Base-by-base conservation (phyloP, 2,113 vertebrate genomes). In the Catagonus wagneri region DNA sequence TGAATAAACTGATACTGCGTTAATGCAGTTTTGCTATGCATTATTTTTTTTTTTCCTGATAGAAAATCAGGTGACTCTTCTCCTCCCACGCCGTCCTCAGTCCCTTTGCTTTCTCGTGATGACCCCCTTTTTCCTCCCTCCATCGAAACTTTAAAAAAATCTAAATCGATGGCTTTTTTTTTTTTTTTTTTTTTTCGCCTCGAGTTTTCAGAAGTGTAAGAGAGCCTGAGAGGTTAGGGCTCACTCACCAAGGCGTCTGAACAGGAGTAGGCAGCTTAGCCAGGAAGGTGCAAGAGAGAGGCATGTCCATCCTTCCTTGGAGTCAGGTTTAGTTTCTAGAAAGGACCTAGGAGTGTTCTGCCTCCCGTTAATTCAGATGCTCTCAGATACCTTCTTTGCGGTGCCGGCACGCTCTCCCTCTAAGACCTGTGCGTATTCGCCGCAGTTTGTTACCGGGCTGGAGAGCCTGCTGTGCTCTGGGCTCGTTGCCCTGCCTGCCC, bases 1-100 rank as follows among this genome's bases (percentile, higher is more conserved):
- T 83, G 94, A 96, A 80, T 96, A 88, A 96, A 78, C 83, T 7
- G 66, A 19, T 84, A 92, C 87, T 71, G 94, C 66, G 75, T 97
- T 95, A 95, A 95, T 96, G 95, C 96, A 83, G 89, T 95, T 97
- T 95, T 91, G 61, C 72, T 83, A 32, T 34, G n/a, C 78, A 15
- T 39, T 90, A 32, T 83, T 74, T 25, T 76, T 94, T 94, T 83
- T 89, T 86, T 95, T 84, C 50, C 69, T 52, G 71, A 58, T 94
- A 61, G 94, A 76, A 94, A 76, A 92, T 16, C 20, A 9, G 87
- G 79, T 10, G n/a, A 56, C 75, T 13, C 3, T 39, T 29, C 7
- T 16, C 58, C 23, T 36, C n/a, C 14, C 34, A 29, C 4, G 11
- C 71, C 36, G 1, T 8, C 0, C 60, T 87, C 16, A 5, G 27